phyloP scores from a whole-genome alignment of 2,888 invertebrate genomes.

The Melipona bicolor region DNA sequence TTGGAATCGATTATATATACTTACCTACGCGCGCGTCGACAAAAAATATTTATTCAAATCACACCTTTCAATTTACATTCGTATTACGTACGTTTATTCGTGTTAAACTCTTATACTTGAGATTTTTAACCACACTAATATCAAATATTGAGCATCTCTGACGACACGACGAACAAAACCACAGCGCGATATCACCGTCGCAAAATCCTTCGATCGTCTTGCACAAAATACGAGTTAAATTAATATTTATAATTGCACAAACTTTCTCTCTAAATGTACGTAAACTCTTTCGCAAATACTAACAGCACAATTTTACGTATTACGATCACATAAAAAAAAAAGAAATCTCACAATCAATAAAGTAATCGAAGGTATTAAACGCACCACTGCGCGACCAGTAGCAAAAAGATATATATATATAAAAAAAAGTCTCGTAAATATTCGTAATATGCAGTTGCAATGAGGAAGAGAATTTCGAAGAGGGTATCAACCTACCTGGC shows the following conservation, averaged over 20 bases:
- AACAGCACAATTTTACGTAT: neutral
- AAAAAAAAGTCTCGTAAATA: neutral
- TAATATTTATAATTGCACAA: neutral
- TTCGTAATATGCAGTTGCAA: neutral
- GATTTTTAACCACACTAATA: constrained; percentile 37
- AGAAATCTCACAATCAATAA: neutral
- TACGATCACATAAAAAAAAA: constrained; percentile 11
- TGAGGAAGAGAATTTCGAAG: constrained; percentile 27
- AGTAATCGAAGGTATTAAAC: constrained; percentile 9
- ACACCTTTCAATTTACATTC: constrained; percentile 44
- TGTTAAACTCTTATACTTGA: constrained; percentile 6
- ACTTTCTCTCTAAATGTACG: neutral
- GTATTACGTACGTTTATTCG: constrained; percentile 5
- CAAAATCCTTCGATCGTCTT: neutral
- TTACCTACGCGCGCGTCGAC: constrained; percentile 64
- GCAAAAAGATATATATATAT: neutral
- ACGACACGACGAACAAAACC: constrained; percentile 3
- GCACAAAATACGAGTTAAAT: neutral
- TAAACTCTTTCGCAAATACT: constrained; percentile 1
- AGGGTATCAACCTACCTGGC: constrained; percentile 84
- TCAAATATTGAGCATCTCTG: neutral
- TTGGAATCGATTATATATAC: constrained; percentile 65
- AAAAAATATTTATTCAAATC: constrained; percentile 44
- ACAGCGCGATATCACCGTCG: constrained; percentile 17
- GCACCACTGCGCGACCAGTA: neutral